These are phyloP conservation scores for Drosophila monieri DNA, from an alignment of 2,888 invertebrate species.

Conservation along the genomic window DNA sequence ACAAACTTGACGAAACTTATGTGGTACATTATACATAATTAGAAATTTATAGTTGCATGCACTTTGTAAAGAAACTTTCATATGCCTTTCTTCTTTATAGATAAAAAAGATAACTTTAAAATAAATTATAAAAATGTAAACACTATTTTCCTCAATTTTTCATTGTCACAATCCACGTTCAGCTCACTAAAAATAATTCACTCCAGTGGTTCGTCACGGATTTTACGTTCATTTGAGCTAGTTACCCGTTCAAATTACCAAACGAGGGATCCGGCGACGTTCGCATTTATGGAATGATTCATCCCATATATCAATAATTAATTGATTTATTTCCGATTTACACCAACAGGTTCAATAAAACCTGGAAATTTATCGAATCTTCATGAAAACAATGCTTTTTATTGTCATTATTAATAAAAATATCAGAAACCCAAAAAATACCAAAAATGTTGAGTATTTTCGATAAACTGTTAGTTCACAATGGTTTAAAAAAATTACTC, in stretches of 20 bases:
- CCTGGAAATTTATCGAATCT: background rate
- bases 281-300: slow-evolving; percentile 16
- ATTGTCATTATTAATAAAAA: background rate
- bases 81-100: slow-evolving; percentile 48
- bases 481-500: background rate
- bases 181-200: slow-evolving; percentile 65
- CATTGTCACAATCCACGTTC: slow-evolving; percentile 75
- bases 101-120: slow-evolving; percentile 71
- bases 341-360: background rate
- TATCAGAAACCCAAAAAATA: background rate
- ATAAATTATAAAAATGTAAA: slow-evolving; percentile 76
- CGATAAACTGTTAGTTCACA: background rate
- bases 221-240: slow-evolving; percentile 27
- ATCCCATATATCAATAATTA: background rate
- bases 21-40: slow-evolving; percentile 96
- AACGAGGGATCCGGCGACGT: slow-evolving; percentile 17
- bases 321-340: background rate
- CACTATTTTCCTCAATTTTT: slow-evolving; percentile 73
- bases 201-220: slow-evolving; percentile 39
- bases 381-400: background rate
- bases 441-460: background rate
- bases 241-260: slow-evolving; percentile 22
- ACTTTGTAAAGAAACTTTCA: slow-evolving; percentile 49
- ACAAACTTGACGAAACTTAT: slow-evolving; percentile 96
- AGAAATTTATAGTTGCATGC: slow-evolving; percentile 48